Percentiles rank a stretch among this genome's conserved stretches.
Conservation (phyloP, 2,113 vertebrate genomes). For the Oreochromis spilurus region DNA sequence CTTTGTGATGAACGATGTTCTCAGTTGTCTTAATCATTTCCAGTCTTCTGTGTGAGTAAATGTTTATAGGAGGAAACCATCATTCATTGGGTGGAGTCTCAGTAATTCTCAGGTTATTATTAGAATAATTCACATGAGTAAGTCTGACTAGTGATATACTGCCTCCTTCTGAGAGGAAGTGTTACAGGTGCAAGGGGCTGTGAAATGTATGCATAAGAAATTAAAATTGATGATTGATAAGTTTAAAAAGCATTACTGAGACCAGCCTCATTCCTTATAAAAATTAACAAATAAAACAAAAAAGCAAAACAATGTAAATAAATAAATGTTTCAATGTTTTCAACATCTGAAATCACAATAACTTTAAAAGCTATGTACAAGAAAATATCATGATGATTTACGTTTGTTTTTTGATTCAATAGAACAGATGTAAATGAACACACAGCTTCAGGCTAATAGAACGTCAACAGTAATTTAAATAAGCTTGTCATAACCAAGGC, state of each 20-base stretch:
- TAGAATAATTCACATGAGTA: rapidly evolving
- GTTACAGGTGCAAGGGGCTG: rapidly evolving
- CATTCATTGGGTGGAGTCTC: neutral
- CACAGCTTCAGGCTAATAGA: rapidly evolving
- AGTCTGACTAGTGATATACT: neutral
- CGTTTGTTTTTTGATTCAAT: neutral
- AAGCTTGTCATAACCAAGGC: neutral
- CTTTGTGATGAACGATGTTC: neutral
- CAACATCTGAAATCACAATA: neutral
- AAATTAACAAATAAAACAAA: neutral
- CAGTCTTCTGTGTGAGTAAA: neutral
- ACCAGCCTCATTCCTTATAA: rapidly evolving
- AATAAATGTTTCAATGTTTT: neutral
- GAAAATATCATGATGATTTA: neutral
- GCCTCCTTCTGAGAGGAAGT: neutral
- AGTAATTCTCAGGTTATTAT: neutral
- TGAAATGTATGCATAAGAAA: neutral
- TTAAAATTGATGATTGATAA: neutral
- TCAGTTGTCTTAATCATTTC: rapidly evolving
- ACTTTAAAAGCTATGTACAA: neutral
- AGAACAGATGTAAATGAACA: neutral
- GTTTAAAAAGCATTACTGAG: rapidly evolving
- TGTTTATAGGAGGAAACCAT: rapidly evolving
- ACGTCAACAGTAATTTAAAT: neutral
- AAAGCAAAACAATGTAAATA: neutral